These are phyloP conservation scores for Diglossa cyanea DNA, from an alignment of 2,797 vertebrate species.

Conservation along the genomic window DNA sequence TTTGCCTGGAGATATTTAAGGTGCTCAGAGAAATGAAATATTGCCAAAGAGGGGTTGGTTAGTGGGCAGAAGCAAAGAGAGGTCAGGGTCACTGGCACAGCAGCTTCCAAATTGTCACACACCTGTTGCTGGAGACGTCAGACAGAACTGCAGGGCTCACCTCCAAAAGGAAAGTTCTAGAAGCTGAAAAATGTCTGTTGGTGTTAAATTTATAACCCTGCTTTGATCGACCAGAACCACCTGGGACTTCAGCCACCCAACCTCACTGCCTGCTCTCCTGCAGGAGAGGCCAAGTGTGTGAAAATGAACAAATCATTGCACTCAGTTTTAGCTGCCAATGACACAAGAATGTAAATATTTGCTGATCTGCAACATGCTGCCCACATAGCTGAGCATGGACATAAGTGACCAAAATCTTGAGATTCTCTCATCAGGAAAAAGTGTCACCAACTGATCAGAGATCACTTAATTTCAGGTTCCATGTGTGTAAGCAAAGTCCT, in stretches of 20 bases:
- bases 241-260: background rate
- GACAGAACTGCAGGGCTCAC: background rate
- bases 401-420: background rate
- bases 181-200: background rate
- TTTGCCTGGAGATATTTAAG: background rate
- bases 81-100: background rate
- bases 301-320: background rate
- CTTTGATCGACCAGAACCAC: background rate
- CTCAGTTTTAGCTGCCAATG: too few relatives aligned
- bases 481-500: background rate
- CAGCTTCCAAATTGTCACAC: background rate
- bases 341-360: background rate
- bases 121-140: background rate
- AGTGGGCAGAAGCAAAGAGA: background rate
- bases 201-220: background rate
- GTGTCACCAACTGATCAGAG: background rate
- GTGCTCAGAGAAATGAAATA: background rate
- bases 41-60: background rate
- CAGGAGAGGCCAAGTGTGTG: background rate
- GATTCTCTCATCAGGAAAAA: background rate
- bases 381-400: rapidly evolving
- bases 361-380: background rate
- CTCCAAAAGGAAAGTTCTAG: background rate
- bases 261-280: background rate
- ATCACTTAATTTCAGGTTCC: background rate